These are phyloP conservation scores for Drosophila hawaiiensis DNA, from an alignment of 2,888 invertebrate genomes.

Conservation along the genomic window DNA sequence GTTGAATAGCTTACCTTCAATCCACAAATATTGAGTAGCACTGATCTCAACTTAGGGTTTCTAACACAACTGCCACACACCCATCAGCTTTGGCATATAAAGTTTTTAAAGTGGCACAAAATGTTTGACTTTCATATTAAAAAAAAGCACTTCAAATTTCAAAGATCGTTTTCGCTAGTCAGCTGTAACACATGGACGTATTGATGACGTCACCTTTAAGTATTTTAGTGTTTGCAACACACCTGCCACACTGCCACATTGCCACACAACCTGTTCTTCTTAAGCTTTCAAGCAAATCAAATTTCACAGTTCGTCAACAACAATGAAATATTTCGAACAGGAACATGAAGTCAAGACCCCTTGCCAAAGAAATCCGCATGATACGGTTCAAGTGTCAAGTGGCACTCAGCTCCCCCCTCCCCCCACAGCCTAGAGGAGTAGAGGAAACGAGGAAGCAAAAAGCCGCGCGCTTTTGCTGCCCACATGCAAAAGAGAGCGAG, in stretches of 20 bases:
- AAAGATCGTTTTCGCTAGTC: neutral
- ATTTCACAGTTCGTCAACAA: conserved; percentile 24
- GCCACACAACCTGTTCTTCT: neutral
- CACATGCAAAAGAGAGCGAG: conserved; percentile 41
- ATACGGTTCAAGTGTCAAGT: conserved; percentile 74
- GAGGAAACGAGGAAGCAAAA: conserved; percentile 30
- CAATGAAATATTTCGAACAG: conserved; percentile 4
- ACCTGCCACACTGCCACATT: conserved; percentile 17
- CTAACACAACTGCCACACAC: neutral
- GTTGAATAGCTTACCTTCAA: neutral
- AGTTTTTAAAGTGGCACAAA: neutral
- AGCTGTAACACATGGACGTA: neutral
- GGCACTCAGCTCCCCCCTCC: conserved; percentile 18
- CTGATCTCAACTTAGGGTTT: neutral
- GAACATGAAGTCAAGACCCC: conserved; percentile 10
- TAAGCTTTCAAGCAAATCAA: conserved; percentile 47
- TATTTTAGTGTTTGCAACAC: neutral
- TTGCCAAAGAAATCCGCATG: conserved; percentile 49
- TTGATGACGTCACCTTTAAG: neutral
- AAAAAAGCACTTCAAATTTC: neutral
- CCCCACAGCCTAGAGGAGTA: neutral
- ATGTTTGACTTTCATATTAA: neutral
- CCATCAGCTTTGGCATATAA: neutral
- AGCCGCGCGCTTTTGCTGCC: conserved; percentile 69
- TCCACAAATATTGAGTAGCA: neutral